Percentiles rank a stretch among this genome's conserved stretches.
These are phyloP conservation scores for Linnaemya vulpina DNA, from an alignment of 2,888 invertebrate genomes.

Conservation along the genomic window DNA sequence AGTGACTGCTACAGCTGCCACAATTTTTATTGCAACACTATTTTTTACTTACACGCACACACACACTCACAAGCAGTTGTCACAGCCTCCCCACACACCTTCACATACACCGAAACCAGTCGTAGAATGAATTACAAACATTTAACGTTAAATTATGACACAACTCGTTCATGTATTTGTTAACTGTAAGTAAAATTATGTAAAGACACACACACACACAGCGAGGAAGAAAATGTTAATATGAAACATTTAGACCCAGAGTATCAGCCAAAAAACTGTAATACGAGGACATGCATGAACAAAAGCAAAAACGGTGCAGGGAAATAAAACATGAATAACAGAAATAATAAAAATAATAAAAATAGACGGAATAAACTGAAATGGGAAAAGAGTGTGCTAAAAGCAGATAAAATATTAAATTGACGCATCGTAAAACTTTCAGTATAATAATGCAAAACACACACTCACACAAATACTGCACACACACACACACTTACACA, in stretches of 20 bases:
- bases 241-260: slow-evolving; percentile 30
- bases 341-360: slow-evolving; percentile 28
- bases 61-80: neutral
- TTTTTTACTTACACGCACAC: neutral
- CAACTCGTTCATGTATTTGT: slow-evolving; percentile 52
- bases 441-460: slow-evolving; percentile 49
- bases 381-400: slow-evolving; percentile 60
- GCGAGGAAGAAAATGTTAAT: neutral
- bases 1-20: slow-evolving; percentile 20
- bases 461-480: slow-evolving; percentile 1
- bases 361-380: slow-evolving; percentile 49
- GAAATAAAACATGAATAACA: slow-evolving; percentile 36
- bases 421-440: slow-evolving; percentile 73
- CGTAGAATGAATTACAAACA: slow-evolving; percentile 42
- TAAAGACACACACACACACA: slow-evolving; percentile 4
- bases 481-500: slow-evolving; percentile 6
- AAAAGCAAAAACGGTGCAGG: slow-evolving; percentile 24
- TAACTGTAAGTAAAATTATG: slow-evolving; percentile 38
- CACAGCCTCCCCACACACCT: neutral
- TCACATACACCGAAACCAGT: neutral
- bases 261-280: slow-evolving; percentile 31
- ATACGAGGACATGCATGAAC: slow-evolving; percentile 5
- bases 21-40: slow-evolving; percentile 38
- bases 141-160: slow-evolving; percentile 61
- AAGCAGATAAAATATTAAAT: slow-evolving; percentile 71